These are phyloP conservation scores for Drosophila merina DNA, from an alignment of 2,888 invertebrate genomes.

Conservation along the genomic window DNA sequence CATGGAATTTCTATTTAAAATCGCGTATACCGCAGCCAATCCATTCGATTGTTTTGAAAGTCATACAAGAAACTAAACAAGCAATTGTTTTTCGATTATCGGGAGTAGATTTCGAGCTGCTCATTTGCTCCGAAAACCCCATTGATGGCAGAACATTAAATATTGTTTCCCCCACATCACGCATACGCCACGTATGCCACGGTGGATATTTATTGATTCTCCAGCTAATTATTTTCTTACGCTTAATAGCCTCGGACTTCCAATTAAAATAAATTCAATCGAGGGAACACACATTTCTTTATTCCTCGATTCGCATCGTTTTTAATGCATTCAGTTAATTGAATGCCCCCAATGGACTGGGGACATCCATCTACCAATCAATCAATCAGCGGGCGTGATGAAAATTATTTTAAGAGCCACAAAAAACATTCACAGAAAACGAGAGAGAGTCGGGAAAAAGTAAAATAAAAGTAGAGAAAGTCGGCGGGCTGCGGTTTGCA, in stretches of 20 bases:
- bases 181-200: conserved; percentile 44
- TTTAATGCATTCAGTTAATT: conserved; percentile 58
- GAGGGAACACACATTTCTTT: conserved; percentile 20
- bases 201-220: conserved; percentile 6
- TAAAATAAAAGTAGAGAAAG: conserved; percentile 23
- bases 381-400: conserved; percentile 63
- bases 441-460: conserved; percentile 1
- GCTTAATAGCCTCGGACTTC: conserved; percentile 11
- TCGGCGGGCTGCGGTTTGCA: conserved; percentile 55
- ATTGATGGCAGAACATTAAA: conserved; percentile 6
- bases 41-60: conserved; percentile 27
- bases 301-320: conserved; percentile 2
- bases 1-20: conserved; percentile 22
- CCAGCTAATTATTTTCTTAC: conserved; percentile 25
- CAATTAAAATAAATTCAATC: conserved; percentile 46
- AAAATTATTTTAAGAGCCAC: conserved; percentile 49
- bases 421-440: conserved; percentile 17
- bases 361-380: conserved; percentile 60
- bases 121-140: neutral
- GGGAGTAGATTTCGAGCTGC: neutral
- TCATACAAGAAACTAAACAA: conserved; percentile 21
- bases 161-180: conserved; percentile 18
- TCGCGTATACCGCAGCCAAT: conserved; percentile 12
- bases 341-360: conserved; percentile 20
- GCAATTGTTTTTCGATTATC: conserved; percentile 10